Base-by-base conservation (phyloP, 2,113 vertebrate species). In the Equus przewalskii region DNA sequence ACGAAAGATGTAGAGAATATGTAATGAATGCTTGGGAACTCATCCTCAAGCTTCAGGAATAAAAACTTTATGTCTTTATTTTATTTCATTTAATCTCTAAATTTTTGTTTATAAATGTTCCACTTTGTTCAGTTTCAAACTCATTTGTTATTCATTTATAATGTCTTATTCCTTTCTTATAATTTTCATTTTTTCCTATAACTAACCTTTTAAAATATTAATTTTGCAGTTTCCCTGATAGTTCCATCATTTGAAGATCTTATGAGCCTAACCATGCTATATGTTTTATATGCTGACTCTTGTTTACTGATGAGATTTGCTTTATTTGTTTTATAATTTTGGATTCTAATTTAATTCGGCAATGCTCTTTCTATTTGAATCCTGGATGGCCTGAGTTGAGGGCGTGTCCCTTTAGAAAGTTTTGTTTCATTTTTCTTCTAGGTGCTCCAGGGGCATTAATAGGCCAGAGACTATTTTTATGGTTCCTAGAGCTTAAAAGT, bases 381-480 rank as follows among this genome's bases (percentile, higher is more conserved):
- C 14, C 18, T 73, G 3, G 26, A 2, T 73, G 64, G 18, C 2
- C 14, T 46, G 51, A 13, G 9, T 89, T 83, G 36, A 92, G 73
- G 21, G 7, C 16, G 24, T 30, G 10, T 41, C 1, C 7, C 30
- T 65, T 44, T 64, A 84, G 9, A 69, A 86, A 76, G 18, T 62
- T 83, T 88, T 65, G 1, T 65, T 82, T 64, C 58, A 41, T 33
- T 80, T 49, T 64, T 11, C 11, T 78, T 22, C 54, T n/a, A 79
- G 44, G 6, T 92, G 7, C 6, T 49, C 1, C 2, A 82, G 28
- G 26, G 7, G 3, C 1, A 28, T 76, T 94, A 60, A 81, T 12
- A 88, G 36, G 46, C n/a, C 36, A 54, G 49, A 96, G 87, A 58
- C 12, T 3, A 58, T 72, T 96, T 96, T 91, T 91, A 73, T 95